Evolutionary conservation across 1,140 invertebrate genomes (phyloP).

Genomic region (Scaptomyza graminum): DNA sequence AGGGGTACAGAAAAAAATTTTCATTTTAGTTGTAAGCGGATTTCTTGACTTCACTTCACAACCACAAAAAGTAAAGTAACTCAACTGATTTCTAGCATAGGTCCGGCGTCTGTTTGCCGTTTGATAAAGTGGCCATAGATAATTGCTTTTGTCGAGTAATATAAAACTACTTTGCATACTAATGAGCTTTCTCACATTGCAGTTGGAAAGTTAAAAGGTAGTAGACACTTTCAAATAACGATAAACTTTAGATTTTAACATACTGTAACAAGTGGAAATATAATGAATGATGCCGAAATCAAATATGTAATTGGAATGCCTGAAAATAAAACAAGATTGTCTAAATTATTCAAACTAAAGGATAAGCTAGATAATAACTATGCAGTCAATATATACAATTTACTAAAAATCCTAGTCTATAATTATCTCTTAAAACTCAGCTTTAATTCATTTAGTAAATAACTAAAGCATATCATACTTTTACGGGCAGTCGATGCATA

Average conservation of each 20-base stretch:
- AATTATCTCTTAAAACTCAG: neutral
- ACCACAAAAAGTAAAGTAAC: neutral
- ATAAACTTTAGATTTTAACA: neutral
- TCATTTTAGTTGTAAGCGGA: conserved; percentile 34
- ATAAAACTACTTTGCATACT: conserved; percentile 16
- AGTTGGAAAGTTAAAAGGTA: conserved; percentile 20
- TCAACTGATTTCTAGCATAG: neutral
- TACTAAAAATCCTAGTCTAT: no score
- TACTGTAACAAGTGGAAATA: neutral
- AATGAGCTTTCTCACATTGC: conserved; percentile 6
- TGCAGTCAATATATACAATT: no score
- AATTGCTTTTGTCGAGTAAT: conserved; percentile 13
- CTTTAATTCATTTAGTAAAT: neutral
- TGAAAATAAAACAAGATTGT: no score
- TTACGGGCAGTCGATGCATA: neutral
- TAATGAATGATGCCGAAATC: neutral
- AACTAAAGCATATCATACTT: conserved; percentile 7
- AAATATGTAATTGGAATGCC: neutral
- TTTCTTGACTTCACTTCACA: conserved; percentile 13
- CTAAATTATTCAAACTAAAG: neutral
- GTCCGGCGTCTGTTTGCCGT: conserved; percentile 15
- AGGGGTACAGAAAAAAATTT: conserved; percentile 29
- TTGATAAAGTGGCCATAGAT: conserved; percentile 29
- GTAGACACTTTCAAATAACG: neutral
- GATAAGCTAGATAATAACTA: neutral